Base-by-base conservation (phyloP, 1,140 invertebrate genomes). In the Megathymus violae region DNA sequence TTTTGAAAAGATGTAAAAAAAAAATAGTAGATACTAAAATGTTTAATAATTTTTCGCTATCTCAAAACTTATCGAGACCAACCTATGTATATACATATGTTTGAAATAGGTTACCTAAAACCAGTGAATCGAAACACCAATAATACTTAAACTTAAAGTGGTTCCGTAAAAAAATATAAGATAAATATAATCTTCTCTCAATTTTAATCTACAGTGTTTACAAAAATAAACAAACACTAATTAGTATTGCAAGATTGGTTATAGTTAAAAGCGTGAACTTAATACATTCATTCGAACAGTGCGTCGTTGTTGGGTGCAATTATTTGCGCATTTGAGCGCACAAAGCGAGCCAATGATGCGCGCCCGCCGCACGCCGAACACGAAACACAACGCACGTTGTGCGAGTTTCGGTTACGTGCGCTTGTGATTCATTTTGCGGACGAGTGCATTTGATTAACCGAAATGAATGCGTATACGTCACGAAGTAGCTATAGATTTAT, bases 371-470 rank as follows among this genome's bases (percentile, higher is more conserved):
- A 22, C 19, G 5, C 19, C 13, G 56, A n/a, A n/a, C 54, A 17
- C 43, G 17, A 14, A 40, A 68, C 64, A 65, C 56, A 64, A 63
- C 64, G 36, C 47, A 62, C 61, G 62, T 48, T 74, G 69, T 73
- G 43, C 65, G 56, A 58, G 59, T 38, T 72, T 71, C 16, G 44
- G 51, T 67, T 61, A 71, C 75, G 75, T 70, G 63, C 56, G 64
- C 67, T 69, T 75, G 73, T 69, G 48, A 72, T 88, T 85, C 69
- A 85, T 88, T 88, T 76, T 72, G 65, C 75, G 74, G 64, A 62
- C 71, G 69, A 84, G 63, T 80, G 76, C 70, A 62, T 73, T 74
- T 78, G 64, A 84, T 80, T 78, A 69, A 66, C 59, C 69, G 34
- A 69, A 73, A 59, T 62, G 56, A 44, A 62, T 77, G 60, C 52